These are phyloP conservation scores for Fabriciana adippe DNA, from an alignment of 2,888 invertebrate genomes.

Conservation along the genomic window DNA sequence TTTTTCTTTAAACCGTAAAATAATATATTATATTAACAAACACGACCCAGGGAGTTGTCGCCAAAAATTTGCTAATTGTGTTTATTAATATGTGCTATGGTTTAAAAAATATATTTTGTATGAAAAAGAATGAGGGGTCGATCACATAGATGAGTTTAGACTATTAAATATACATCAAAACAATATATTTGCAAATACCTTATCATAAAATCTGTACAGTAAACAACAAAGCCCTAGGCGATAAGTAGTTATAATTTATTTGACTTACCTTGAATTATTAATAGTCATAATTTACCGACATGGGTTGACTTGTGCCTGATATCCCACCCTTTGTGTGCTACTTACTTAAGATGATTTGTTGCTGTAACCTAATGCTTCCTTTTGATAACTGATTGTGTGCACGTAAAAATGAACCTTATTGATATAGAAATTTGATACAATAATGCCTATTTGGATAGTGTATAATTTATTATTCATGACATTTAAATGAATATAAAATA, in stretches of 20 bases:
- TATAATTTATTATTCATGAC: background rate
- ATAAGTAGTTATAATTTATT: slow-evolving; percentile 35
- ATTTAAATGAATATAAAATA: too few relatives aligned
- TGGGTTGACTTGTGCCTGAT: slow-evolving; percentile 38
- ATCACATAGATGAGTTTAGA: too few relatives aligned
- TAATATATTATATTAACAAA: too few relatives aligned
- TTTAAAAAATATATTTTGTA: too few relatives aligned
- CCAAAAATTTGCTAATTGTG: too few relatives aligned
- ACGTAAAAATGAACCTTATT: slow-evolving; percentile 3
- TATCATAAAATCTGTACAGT: slow-evolving; percentile 18
- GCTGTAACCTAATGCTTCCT: slow-evolving; percentile 32
- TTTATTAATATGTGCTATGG: too few relatives aligned
- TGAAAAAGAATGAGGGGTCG: too few relatives aligned
- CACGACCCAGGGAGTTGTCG: too few relatives aligned
- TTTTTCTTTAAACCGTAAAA: too few relatives aligned
- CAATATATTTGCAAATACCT: background rate
- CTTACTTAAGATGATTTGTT: slow-evolving; percentile 40
- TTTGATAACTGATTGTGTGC: slow-evolving; percentile 19
- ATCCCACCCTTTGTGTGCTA: slow-evolving; percentile 37
- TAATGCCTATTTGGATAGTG: background rate
- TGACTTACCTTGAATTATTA: slow-evolving; percentile 41
- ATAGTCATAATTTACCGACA: slow-evolving; percentile 42
- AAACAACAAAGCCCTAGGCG: slow-evolving; percentile 13
- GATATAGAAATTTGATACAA: background rate
- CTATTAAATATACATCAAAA: background rate